Conservation (phyloP, 1,140 invertebrate genomes). For the Euschistus heros region DNA sequence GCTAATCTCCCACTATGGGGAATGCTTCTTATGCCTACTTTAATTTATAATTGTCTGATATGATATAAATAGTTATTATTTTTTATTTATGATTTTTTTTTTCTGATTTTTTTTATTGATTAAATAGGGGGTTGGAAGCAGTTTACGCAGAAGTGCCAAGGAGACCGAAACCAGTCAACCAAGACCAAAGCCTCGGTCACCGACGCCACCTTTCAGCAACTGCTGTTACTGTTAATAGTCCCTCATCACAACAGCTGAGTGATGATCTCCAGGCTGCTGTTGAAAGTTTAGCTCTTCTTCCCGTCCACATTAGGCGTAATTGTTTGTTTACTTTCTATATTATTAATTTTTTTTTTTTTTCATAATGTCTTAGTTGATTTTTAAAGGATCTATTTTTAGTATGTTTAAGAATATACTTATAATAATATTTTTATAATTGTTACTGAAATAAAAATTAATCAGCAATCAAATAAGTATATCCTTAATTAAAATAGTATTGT, state of each 20-base stretch:
- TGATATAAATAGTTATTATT: no score
- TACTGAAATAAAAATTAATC: no score
- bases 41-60: no score
- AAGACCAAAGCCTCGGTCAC: conserved; percentile 38
- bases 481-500: no score
- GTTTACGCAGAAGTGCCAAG: conserved; percentile 36
- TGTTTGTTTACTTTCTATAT: background rate
- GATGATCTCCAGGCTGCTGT: conserved; percentile 46
- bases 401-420: no score
- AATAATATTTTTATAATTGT: no score
- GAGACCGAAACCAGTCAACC: conserved; percentile 25
- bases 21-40: no score
- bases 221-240: conserved; percentile 34
- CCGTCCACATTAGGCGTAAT: conserved; percentile 30
- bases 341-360: conserved; percentile 4
- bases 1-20: no score
- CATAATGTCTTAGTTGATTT: background rate
- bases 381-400: no score
- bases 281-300: conserved; percentile 39
- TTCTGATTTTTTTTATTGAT: background rate
- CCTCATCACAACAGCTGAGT: conserved; percentile 33
- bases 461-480: no score
- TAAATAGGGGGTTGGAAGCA: conserved; percentile 28
- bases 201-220: conserved; percentile 45
- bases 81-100: no score